phyloP scores from a whole-genome alignment of 2,113 vertebrate species.

The Lanius collurio region DNA sequence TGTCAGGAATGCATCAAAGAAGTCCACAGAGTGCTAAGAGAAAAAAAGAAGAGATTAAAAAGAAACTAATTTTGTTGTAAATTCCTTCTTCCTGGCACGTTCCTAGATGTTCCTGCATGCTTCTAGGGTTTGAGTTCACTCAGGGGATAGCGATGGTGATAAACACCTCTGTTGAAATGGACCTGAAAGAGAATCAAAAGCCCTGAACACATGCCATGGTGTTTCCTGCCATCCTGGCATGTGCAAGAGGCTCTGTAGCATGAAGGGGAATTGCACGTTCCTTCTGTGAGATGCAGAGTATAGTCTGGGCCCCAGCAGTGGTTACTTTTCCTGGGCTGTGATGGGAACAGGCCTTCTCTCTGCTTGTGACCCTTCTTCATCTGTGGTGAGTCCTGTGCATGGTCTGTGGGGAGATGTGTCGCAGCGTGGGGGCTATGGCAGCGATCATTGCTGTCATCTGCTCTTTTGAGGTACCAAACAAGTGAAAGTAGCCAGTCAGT shows the following conservation, averaged over 20 bases:
- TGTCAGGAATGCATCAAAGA: neutral
- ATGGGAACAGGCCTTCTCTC: neutral
- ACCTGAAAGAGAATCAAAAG: neutral
- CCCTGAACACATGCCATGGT: neutral
- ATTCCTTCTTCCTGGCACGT: neutral
- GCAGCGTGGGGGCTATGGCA: neutral
- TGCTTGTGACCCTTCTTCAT: neutral
- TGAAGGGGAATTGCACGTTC: neutral
- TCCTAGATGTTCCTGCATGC: neutral
- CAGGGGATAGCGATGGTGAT: neutral
- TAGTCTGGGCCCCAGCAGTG: fast-evolving
- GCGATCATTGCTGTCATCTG: fast-evolving
- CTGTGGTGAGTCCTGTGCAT: fast-evolving
- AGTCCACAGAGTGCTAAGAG: neutral
- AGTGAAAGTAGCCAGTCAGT: neutral
- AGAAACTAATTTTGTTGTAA: neutral
- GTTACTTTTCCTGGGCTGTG: neutral
- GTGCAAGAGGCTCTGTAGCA: neutral
- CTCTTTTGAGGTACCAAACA: neutral
- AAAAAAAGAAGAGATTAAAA: neutral
- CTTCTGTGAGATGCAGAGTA: fast-evolving
- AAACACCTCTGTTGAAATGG: neutral
- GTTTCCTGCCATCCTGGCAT: neutral
- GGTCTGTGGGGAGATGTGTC: neutral
- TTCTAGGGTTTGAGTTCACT: neutral